These are phyloP conservation scores for Origma solitaria DNA, from an alignment of 2,113 vertebrate species.

Conservation along the genomic window DNA sequence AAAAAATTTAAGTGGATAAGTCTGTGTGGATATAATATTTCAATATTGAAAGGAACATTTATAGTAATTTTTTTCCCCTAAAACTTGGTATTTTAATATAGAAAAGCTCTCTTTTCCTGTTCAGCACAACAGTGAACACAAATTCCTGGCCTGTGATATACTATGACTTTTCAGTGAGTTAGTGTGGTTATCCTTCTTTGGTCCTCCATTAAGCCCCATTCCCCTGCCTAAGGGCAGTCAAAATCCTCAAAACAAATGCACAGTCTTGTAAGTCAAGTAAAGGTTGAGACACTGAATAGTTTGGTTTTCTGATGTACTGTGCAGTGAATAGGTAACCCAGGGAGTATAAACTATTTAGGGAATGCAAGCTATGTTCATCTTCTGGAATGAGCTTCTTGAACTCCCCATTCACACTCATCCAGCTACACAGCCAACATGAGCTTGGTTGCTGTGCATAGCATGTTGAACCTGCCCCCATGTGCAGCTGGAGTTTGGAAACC, in stretches of 20 bases:
- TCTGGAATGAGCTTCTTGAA: background rate
- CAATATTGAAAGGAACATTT: background rate
- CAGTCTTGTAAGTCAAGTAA: background rate
- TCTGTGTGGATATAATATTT: background rate
- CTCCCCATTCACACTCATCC: background rate
- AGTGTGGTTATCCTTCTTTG: background rate
- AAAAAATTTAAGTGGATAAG: background rate
- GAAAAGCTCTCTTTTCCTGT: background rate
- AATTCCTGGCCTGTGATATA: background rate
- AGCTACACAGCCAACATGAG: background rate
- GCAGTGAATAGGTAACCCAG: background rate
- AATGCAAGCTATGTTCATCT: background rate
- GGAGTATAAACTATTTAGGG: background rate
- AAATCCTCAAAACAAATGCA: background rate
- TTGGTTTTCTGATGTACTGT: background rate
- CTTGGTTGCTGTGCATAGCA: accelerated
- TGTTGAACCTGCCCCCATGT: background rate
- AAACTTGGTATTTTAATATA: background rate
- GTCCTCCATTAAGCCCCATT: background rate
- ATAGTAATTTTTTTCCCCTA: too few species aligned
- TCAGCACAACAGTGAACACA: background rate
- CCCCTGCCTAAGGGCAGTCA: background rate
- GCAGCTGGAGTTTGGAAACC: background rate
- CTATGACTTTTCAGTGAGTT: background rate
- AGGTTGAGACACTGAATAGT: background rate